Base-by-base conservation (phyloP, 2,888 invertebrate genomes). In the Scaptomyza reducta region DNA sequence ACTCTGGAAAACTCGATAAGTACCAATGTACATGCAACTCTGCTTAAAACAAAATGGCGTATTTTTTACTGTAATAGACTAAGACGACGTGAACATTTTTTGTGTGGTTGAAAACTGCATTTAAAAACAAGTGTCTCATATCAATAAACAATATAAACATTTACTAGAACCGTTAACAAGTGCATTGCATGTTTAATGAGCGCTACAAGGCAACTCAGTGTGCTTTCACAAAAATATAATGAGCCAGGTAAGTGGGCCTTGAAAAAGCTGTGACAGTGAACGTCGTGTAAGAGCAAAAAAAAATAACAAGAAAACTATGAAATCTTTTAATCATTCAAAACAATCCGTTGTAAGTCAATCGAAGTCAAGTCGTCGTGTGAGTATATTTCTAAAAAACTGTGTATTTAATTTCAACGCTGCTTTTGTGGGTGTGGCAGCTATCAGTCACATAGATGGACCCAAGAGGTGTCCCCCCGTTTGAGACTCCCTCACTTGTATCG, bases 241-340 rank as follows among this genome's bases (percentile, higher is more conserved):
- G 91, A 91, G 89, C 89, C 91, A 91, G 91, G 91, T 91, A 89
- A 91, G 83, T 86, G 79, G 87, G 84, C 84, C 87, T 85, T 85
- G 67, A 74, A 81, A 82, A 71, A 71, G 64, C 77, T 79, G 80
- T 81, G 83, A 78, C 76, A 65, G 82, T 82, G 82, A 85, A 82
- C 77, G 71, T 79, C 79, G 77, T 67, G 78, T 77, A 75, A 59
- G 69, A 79, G 71, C 64, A 71, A 60, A 77, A 78, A 56, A 75
- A 76, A 77, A 80, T 63, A 79, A 77, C 73, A 82, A 73, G 70
- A 76, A 81, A 85, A 82, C 63, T 69, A 82, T 83, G 82, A 82
- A 82, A 61, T 59, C 73, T 72, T 73, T 66, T 40, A 42, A 70
- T 79, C 70, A 83, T 69, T 74, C 70, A 60, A 79, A 86, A 79